A percentile compares a stretch with the other conserved stretches of the same genome.
phyloP scores from a whole-genome alignment of 2,888 invertebrate genomes.

The Hedya salicella region DNA sequence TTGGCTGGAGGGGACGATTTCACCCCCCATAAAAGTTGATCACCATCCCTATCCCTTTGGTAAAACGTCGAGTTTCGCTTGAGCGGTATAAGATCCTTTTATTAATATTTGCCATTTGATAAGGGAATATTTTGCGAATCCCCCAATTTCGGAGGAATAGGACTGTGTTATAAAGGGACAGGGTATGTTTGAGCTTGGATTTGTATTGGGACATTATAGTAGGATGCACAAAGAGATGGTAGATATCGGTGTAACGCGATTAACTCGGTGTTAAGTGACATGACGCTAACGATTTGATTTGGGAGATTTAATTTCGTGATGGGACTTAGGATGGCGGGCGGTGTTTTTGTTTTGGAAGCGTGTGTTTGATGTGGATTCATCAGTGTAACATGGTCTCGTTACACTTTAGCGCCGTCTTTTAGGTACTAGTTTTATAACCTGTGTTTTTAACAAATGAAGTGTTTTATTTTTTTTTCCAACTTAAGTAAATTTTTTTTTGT shows the following conservation, averaged over 20 bases:
- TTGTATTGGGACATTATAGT: conserved; percentile 50
- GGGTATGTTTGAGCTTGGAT: conserved; percentile 49
- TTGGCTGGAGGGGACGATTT: conserved; percentile 71
- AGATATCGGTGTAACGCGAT: conserved; percentile 79
- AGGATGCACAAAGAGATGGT: conserved; percentile 75
- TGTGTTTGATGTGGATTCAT: conserved; percentile 11
- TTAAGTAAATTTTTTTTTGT: no score
- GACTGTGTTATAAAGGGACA: conserved; percentile 52
- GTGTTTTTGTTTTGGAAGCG: conserved; percentile 19
- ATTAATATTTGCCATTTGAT: conserved; percentile 76
- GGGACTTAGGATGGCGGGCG: conserved; percentile 32
- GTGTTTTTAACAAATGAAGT: no score
- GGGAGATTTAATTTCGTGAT: conserved; percentile 50
- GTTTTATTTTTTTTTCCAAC: no score
- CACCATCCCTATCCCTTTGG: conserved; percentile 49
- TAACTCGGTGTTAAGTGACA: conserved; percentile 78
- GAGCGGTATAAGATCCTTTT: conserved; percentile 58
- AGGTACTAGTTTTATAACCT: no score
- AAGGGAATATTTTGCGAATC: conserved; percentile 46
- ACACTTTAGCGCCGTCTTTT: no score
- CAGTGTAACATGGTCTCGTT: not conserved
- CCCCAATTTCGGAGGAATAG: conserved; percentile 32
- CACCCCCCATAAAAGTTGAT: conserved; percentile 50
- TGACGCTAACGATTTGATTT: conserved; percentile 78
- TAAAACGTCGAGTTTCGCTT: conserved; percentile 55